Conservation (phyloP, 2,888 invertebrate genomes). For the Drosophila monieri region DNA sequence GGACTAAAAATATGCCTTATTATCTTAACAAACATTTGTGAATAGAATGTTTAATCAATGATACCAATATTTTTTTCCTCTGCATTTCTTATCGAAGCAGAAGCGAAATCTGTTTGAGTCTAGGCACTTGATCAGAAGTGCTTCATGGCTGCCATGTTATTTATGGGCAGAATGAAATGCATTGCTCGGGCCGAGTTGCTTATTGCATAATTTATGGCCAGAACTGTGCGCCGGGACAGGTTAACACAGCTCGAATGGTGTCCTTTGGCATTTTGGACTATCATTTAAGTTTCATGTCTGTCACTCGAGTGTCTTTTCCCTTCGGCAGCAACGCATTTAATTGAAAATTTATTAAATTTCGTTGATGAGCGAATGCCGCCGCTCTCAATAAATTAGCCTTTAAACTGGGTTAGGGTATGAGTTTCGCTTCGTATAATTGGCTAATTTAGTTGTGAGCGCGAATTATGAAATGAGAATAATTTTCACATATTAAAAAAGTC, state of each 20-base stretch:
- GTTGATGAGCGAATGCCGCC: neutral
- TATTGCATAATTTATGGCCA: conserved; percentile 27
- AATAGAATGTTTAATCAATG: no score
- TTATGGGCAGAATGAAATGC: conserved; percentile 18
- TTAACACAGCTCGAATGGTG: neutral
- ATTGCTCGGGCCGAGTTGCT: neutral
- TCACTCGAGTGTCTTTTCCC: conserved; percentile 11
- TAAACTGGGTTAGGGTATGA: neutral
- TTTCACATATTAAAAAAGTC: conserved; percentile 6
- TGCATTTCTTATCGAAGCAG: conserved; percentile 6
- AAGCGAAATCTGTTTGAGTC: conserved; percentile 1
- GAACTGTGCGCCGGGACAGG: conserved; percentile 5
- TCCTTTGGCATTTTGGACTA: conserved; percentile 8
- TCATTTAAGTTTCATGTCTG: conserved; percentile 15
- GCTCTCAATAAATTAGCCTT: neutral
- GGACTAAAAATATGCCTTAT: neutral
- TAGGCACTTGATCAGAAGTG: conserved; percentile 10
- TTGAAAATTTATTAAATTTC: conserved; percentile 17
- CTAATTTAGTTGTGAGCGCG: conserved; percentile 14
- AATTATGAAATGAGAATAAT: conserved; percentile 4
- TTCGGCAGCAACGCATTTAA: conserved; percentile 3
- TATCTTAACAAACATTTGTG: neutral
- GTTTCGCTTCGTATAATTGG: conserved; percentile 16
- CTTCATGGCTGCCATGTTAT: conserved; percentile 1
- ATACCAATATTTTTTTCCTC: neutral